Percentiles rank a stretch among this genome's conserved stretches.
These are phyloP conservation scores for Dipodomys stephensi DNA, from an alignment of 2,113 vertebrate genomes.

Conservation along the genomic window DNA sequence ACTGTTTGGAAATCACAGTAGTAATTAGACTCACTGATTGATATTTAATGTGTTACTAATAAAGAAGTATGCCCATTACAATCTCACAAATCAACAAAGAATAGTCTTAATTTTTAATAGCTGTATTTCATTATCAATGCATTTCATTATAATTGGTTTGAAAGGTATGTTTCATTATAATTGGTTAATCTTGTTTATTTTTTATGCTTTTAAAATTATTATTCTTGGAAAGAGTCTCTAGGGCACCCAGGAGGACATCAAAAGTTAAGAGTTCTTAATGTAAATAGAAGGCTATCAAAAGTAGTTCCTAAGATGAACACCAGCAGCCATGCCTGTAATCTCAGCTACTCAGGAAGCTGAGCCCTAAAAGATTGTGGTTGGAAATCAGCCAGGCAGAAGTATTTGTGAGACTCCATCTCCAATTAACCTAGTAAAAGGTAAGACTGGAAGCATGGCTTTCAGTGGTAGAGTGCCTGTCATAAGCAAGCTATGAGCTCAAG, in stretches of 20 bases:
- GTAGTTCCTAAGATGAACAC: too few relatives aligned
- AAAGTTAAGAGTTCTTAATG: neutral
- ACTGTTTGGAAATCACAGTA: neutral
- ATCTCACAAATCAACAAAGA: neutral
- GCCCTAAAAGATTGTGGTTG: too few relatives aligned
- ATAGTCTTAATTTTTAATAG: constrained; percentile 24
- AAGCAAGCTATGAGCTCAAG: too few relatives aligned
- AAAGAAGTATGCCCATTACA: neutral
- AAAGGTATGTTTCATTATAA: neutral
- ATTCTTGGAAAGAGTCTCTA: neutral
- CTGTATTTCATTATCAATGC: neutral
- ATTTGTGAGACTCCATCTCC: too few relatives aligned
- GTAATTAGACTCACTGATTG: neutral
- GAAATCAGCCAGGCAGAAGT: too few relatives aligned
- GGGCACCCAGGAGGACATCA: neutral
- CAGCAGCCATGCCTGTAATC: too few relatives aligned
- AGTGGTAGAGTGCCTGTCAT: too few relatives aligned
- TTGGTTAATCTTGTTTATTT: neutral
- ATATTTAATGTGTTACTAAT: constrained; percentile 36
- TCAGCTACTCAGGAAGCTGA: too few relatives aligned
- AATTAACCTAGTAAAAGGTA: too few relatives aligned
- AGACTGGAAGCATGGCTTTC: too few relatives aligned
- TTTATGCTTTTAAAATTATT: constrained; percentile 3
- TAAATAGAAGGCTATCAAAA: neutral
- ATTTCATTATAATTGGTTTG: neutral